Conservation (phyloP, 2,888 invertebrate genomes). For the Dione vanillae region DNA sequence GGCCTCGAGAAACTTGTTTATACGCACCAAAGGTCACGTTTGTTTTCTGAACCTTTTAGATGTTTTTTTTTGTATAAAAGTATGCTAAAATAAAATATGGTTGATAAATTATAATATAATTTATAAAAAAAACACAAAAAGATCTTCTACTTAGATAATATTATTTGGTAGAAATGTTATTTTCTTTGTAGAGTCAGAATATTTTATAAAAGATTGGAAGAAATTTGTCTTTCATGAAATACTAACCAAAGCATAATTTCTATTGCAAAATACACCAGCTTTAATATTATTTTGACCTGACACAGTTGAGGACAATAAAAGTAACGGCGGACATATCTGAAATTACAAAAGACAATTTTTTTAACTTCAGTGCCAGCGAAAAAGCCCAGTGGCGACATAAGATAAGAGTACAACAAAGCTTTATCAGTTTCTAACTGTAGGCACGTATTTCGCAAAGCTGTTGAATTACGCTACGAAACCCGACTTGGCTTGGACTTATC, state of each 20-base stretch:
- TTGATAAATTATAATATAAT: background rate
- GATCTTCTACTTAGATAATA: background rate
- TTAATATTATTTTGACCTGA: constrained; percentile 38
- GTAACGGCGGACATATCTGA: constrained; percentile 44
- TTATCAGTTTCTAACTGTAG: constrained; percentile 62
- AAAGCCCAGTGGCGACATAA: constrained; percentile 56
- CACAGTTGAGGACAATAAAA: constrained; percentile 32
- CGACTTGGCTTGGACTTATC: constrained; percentile 73
- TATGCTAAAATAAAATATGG: background rate
- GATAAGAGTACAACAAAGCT: constrained; percentile 73
- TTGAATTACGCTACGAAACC: constrained; percentile 63
- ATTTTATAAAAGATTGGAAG: background rate
- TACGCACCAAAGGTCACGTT: constrained; percentile 32
- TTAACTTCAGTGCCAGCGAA: constrained; percentile 58
- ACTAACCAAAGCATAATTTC: constrained; percentile 9
- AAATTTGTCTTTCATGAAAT: constrained; percentile 5
- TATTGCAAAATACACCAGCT: background rate
- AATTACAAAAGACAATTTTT: constrained; percentile 54
- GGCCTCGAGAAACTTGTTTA: constrained; percentile 45
- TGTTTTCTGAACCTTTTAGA: constrained; percentile 2
- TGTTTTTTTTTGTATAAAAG: background rate
- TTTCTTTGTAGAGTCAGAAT: background rate
- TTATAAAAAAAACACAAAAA: background rate
- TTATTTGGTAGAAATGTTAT: background rate
- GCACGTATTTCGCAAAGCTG: constrained; percentile 67